Evolutionary conservation across 2,797 vertebrate species (phyloP), one percentile per base, ranked within the genome.

Genomic region (Dromococcyx pavoninus): DNA sequence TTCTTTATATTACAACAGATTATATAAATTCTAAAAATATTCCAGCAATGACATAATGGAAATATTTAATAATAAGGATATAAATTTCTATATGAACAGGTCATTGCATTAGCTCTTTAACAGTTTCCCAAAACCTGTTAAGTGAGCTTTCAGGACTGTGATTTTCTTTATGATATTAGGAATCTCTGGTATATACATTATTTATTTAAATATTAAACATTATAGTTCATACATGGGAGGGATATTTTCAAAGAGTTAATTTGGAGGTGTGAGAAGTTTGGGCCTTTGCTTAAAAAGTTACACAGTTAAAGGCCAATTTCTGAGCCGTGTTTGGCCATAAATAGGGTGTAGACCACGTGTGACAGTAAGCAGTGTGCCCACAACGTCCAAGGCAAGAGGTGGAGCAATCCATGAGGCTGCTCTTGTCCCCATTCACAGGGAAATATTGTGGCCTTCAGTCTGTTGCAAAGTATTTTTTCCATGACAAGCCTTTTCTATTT

Each of bases 21-120:
- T 78, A 71, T 91, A 73, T 83, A 92, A 57, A 69, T 92, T 80
- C 90, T 87, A 85, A 94, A 96, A 96, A 83, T 87, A 79, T 57
- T 88, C 66, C 62, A 70, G 48, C 67, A 75, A 37, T 80, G 19
- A 30, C 58, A 44, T 60, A 93, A 67, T 78, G 74, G 43, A 86
- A 76, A 78, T 89, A 87, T 87, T 82, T 89, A 93, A 92, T 91
- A 77, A 85, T 71, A 88, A 75, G 35, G 18, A 39, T 58, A 50
- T 24, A 71, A 35, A 83, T 74, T 82, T 62, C n/a, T 78, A n/a
- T 87, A 28, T 7, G 46, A 74, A 65, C 33, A 79, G 57, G 43
- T 86, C 76, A 88, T 86, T 86, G 65, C 39, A 86, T 89, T 91
- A 54, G 25, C 25, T 57, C 32, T 71, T 94, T n/a, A 50, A 62